These are phyloP conservation scores for Troglohyphantes excavatus DNA, from an alignment of 2,888 invertebrate species.

Conservation along the genomic window DNA sequence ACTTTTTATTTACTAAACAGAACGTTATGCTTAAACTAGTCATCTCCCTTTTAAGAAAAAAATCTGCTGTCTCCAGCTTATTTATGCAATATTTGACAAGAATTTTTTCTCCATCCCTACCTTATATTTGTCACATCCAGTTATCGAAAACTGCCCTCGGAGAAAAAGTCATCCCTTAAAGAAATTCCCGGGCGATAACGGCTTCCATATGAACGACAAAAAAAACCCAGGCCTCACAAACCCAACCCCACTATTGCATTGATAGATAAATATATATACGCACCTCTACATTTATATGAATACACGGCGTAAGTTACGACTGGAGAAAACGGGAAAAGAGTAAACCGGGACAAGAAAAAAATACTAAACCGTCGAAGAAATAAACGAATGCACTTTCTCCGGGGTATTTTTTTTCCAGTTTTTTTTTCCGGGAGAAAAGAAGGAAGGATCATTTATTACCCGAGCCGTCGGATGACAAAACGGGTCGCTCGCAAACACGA, in stretches of 20 bases:
- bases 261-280: conserved; percentile 62
- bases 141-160: conserved; percentile 28
- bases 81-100: conserved; percentile 16
- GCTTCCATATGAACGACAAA: conserved; percentile 20
- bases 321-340: conserved; percentile 12
- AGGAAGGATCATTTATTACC: conserved; percentile 69
- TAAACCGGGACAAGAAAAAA: conserved; percentile 62
- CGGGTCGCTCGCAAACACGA: conserved; percentile 59
- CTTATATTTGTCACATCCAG: conserved; percentile 58
- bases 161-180: neutral
- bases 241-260: conserved; percentile 29
- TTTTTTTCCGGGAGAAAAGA: conserved; percentile 20
- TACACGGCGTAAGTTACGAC: conserved; percentile 52
- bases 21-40: neutral
- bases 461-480: conserved; percentile 71
- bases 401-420: conserved; percentile 10
- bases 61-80: neutral
- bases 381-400: conserved; percentile 45
- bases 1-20: neutral
- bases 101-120: neutral
- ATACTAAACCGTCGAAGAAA: conserved; percentile 55
- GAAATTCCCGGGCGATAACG: conserved; percentile 33
- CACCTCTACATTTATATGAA: conserved; percentile 59
- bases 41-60: neutral
- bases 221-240: conserved; percentile 20